Evolutionary conservation across 2,888 invertebrate genomes (phyloP).

Genomic region (Chymomyza procnemis): DNA sequence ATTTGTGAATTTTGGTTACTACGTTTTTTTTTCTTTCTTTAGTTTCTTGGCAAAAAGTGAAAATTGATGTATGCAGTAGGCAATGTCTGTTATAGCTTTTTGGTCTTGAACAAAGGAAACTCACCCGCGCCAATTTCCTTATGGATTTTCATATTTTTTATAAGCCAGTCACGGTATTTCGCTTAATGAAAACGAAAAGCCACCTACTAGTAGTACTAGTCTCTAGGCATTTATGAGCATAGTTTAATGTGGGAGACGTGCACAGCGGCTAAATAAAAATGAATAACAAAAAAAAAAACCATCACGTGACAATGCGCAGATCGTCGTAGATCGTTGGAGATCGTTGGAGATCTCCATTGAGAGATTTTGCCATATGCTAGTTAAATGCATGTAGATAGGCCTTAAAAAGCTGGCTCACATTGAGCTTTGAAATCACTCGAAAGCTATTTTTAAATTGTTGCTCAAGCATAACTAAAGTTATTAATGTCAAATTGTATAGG

Average conservation of each 20-base stretch:
- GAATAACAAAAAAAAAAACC: neutral
- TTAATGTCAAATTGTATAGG: conserved; percentile 1
- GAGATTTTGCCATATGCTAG: neutral
- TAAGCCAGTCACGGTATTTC: conserved; percentile 68
- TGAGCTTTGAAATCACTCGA: neutral
- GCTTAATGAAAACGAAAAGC: conserved; percentile 53
- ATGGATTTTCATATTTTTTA: conserved; percentile 71
- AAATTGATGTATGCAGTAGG: conserved; percentile 60
- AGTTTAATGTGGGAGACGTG: neutral
- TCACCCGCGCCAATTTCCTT: conserved; percentile 56
- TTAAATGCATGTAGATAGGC: neutral
- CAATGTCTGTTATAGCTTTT: conserved; percentile 16
- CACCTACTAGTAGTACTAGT: neutral
- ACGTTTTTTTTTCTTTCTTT: neutral
- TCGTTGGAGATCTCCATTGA: neutral
- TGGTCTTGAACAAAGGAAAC: conserved; percentile 41
- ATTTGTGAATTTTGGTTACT: conserved; percentile 20
- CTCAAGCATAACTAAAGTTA: neutral
- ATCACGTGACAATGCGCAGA: neutral
- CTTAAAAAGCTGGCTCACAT: neutral
- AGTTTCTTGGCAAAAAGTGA: conserved; percentile 47
- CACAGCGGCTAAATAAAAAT: neutral
- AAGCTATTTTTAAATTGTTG: neutral
- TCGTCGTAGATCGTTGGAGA: neutral
- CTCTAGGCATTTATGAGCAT: neutral